Evolutionary conservation across 2,888 invertebrate genomes (phyloP).

Genomic region (Dicyrtoma fusca): DNA sequence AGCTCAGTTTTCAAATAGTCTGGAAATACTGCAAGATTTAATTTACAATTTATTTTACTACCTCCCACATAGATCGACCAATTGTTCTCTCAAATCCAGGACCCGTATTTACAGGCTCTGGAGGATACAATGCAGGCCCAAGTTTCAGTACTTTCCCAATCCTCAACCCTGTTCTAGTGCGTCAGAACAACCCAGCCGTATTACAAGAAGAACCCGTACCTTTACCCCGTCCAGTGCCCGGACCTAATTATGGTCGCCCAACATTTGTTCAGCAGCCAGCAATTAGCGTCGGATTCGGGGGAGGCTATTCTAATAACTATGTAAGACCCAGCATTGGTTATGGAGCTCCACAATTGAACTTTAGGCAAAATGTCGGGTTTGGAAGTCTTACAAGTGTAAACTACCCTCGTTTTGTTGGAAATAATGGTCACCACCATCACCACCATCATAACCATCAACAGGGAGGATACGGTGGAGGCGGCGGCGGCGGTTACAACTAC

Average conservation of each 20-base stretch:
- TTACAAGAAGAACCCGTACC: not conserved
- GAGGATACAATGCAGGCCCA: too few relatives aligned
- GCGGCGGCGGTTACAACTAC: not conserved
- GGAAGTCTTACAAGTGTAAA: conserved; percentile 10
- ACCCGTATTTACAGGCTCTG: too few relatives aligned
- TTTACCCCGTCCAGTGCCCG: not conserved
- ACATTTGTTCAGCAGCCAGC: too few relatives aligned
- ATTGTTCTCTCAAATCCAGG: too few relatives aligned
- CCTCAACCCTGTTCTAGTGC: not conserved
- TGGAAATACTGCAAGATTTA: too few relatives aligned
- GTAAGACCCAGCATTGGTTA: not conserved
- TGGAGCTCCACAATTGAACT: not conserved
- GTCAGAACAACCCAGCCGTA: too few relatives aligned
- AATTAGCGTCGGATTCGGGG: too few relatives aligned
- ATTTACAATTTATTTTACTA: too few relatives aligned
- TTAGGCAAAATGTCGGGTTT: not conserved
- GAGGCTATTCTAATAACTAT: too few relatives aligned
- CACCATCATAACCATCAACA: not conserved
- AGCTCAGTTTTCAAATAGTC: too few relatives aligned
- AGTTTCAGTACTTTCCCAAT: not conserved
- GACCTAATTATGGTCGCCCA: not conserved
- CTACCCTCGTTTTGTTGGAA: not conserved
- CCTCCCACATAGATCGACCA: too few relatives aligned
- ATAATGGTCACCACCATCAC: too few relatives aligned
- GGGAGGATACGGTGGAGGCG: not conserved